These are phyloP conservation scores for Atherix ibis DNA, from an alignment of 2,888 invertebrate species.

Conservation along the genomic window DNA sequence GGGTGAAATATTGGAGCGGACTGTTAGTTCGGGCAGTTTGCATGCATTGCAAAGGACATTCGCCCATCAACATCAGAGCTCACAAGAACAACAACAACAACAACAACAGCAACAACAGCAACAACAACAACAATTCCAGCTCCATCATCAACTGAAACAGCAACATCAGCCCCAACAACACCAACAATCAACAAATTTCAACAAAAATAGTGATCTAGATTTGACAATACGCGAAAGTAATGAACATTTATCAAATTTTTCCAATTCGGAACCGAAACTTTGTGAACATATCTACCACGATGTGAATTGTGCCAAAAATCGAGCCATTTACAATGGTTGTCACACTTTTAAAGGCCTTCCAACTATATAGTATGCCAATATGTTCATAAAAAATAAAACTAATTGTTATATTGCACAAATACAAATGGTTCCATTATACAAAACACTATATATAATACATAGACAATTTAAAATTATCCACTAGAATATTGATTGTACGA, in stretches of 20 bases:
- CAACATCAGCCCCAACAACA: too few species aligned
- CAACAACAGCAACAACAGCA: too few species aligned
- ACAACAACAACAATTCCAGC: constrained; percentile 6
- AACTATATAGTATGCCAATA: too few species aligned
- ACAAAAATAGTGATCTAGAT: constrained; percentile 28
- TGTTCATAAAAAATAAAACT: too few species aligned
- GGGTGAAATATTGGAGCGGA: constrained; percentile 64
- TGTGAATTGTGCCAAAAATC: constrained; percentile 30
- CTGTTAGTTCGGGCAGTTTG: constrained; percentile 57
- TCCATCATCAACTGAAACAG: constrained; percentile 13
- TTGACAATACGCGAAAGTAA: constrained; percentile 15
- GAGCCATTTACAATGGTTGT: constrained; percentile 15
- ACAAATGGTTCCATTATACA: too few species aligned
- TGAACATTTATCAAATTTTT: constrained; percentile 14
- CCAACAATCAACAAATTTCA: constrained; percentile 28
- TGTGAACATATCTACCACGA: constrained; percentile 32
- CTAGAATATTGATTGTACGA: too few species aligned
- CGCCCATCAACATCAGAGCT: constrained; percentile 20
- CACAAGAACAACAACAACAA: constrained; percentile 16
- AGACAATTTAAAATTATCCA: too few species aligned
- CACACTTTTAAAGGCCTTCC: constrained; percentile 8
- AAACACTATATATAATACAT: too few species aligned
- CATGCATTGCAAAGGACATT: constrained; percentile 45
- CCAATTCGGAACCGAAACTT: constrained; percentile 29
- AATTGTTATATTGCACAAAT: too few species aligned